These are phyloP conservation scores for Anolis carolinensis DNA, from an alignment of 2,113 vertebrate genomes.

Conservation along the genomic window DNA sequence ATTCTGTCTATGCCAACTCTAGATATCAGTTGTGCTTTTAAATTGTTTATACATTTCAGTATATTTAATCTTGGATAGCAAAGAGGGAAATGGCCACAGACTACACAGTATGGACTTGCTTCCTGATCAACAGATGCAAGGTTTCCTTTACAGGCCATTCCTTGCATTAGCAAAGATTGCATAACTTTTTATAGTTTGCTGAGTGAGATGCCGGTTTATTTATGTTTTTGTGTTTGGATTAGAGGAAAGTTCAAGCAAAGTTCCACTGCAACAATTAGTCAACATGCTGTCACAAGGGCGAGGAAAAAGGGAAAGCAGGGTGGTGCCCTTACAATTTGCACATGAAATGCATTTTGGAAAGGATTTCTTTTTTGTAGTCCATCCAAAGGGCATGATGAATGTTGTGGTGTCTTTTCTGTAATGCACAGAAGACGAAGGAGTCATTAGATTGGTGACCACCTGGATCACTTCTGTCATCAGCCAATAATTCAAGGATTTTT, in stretches of 20 bases:
- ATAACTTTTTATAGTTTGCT: slow-evolving; percentile 53
- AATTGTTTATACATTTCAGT: slow-evolving; percentile 2
- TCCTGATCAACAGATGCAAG: slow-evolving; percentile 25
- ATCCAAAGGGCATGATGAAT: slow-evolving; percentile 7
- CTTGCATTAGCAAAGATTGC: neutral
- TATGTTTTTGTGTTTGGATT: slow-evolving; percentile 50
- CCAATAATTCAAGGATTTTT: slow-evolving; percentile 34
- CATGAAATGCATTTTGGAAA: slow-evolving; percentile 24
- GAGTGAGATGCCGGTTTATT: slow-evolving; percentile 45
- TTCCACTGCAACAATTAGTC: slow-evolving; percentile 46
- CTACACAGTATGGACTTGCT: slow-evolving; percentile 1
- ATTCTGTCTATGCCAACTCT: neutral
- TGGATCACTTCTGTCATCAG: slow-evolving; percentile 33
- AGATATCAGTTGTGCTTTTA: slow-evolving; percentile 4
- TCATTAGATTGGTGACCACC: neutral
- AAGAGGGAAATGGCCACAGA: neutral
- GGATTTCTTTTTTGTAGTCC: slow-evolving; percentile 31
- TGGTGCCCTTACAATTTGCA: slow-evolving; percentile 13
- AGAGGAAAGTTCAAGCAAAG: slow-evolving; percentile 53
- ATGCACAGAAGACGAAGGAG: neutral
- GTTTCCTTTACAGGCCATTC: slow-evolving; percentile 41
- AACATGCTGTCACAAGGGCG: slow-evolving; percentile 40
- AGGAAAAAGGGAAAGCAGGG: slow-evolving; percentile 39
- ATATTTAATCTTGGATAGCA: slow-evolving; percentile 29
- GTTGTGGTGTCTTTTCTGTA: neutral